phyloP scores from a whole-genome alignment of 1,140 invertebrate genomes.

The Notospermus geniculatus region DNA sequence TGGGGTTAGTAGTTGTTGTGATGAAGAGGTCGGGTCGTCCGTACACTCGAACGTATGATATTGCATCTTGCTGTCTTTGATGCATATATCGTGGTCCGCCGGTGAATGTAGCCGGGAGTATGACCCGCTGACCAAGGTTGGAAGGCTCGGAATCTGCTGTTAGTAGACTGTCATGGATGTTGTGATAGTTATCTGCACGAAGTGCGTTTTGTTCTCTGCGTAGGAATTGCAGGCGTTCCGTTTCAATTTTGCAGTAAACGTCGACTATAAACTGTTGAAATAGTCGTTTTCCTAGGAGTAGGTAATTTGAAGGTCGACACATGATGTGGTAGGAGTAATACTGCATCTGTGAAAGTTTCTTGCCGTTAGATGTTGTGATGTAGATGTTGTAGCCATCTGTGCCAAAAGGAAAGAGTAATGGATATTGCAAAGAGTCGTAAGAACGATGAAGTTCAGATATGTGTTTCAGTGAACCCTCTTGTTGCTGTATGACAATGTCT shows the following conservation, averaged over 20 bases:
- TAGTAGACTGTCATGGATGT: conserved; percentile 26
- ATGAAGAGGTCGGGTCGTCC: conserved; percentile 58
- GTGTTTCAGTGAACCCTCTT: background rate
- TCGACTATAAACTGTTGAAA: conserved; percentile 55
- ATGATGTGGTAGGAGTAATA: conserved; percentile 23
- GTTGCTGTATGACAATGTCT: background rate
- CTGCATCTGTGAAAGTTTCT: conserved; percentile 10
- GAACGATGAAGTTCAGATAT: background rate
- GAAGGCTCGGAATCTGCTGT: conserved; percentile 15
- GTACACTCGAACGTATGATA: conserved; percentile 57
- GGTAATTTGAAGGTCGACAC: conserved; percentile 22
- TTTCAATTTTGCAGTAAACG: conserved; percentile 53
- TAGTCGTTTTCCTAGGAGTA: conserved; percentile 44
- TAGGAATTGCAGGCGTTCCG: too few species aligned
- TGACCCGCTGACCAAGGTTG: conserved; percentile 42
- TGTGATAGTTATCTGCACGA: conserved; percentile 28
- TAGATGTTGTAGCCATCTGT: background rate
- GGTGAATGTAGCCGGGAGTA: conserved; percentile 52
- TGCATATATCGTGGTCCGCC: conserved; percentile 55
- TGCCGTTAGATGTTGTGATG: background rate
- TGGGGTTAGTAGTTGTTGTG: conserved; percentile 60
- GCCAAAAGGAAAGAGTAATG: background rate
- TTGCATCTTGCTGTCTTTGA: conserved; percentile 57
- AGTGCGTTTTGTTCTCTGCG: conserved; percentile 32
- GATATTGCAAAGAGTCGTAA: background rate